Evolutionary conservation across 1,140 invertebrate genomes (phyloP).

Genomic region (Pseudomyrmex sp.): DNA sequence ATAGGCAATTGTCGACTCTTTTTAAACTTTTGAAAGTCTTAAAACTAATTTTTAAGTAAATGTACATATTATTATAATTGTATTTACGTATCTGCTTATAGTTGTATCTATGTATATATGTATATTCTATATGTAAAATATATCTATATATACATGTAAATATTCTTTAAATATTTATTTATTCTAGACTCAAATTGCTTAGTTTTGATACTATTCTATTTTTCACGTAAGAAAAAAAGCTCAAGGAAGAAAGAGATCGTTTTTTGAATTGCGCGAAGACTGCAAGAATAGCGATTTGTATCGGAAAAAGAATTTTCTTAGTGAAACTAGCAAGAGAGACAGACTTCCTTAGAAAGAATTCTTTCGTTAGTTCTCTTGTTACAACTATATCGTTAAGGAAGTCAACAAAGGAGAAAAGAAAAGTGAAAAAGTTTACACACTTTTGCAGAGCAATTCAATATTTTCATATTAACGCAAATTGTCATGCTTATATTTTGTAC

Average conservation of each 20-base stretch:
- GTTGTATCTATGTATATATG: background rate
- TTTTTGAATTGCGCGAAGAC: constrained; percentile 45
- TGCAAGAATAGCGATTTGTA: constrained; percentile 59
- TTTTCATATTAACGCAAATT: constrained; percentile 30
- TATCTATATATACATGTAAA: constrained; percentile 6
- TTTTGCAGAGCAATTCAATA: constrained; percentile 11
- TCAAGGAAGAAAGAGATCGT: constrained; percentile 2
- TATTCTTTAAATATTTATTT: constrained; percentile 10
- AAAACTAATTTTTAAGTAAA: background rate
- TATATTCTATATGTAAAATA: background rate
- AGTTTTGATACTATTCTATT: background rate
- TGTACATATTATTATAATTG: background rate
- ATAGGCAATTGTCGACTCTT: no score
- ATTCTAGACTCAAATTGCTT: constrained; percentile 9
- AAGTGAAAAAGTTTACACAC: no score
- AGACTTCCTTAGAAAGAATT: constrained; percentile 20
- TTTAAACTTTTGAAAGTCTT: no score
- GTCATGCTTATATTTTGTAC: background rate
- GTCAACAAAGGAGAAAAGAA: background rate
- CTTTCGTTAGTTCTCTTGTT: constrained; percentile 33
- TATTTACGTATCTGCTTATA: background rate
- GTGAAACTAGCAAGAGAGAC: constrained; percentile 34
- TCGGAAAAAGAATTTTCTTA: constrained; percentile 58
- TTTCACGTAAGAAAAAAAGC: constrained; percentile 34
- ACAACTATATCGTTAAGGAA: constrained; percentile 28